These are phyloP conservation scores for Cryptocephalus primarius DNA, from an alignment of 2,888 invertebrate species.

Conservation along the genomic window DNA sequence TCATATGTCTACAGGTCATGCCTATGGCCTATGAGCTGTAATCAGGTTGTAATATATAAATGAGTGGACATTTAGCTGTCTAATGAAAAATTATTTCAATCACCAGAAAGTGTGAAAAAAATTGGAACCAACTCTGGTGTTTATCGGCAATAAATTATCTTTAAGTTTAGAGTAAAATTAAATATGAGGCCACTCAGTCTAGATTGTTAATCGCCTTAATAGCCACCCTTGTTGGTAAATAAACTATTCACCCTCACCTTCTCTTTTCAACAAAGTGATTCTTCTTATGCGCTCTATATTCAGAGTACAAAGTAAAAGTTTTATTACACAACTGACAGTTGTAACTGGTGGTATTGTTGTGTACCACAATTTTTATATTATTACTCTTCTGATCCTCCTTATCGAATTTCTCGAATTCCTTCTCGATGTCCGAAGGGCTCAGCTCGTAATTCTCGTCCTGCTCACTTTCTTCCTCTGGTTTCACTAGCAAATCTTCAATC, in stretches of 20 bases:
- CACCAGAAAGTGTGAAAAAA: too few relatives aligned
- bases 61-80: too few relatives aligned
- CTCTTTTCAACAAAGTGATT: constrained; percentile 23
- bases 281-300: constrained; percentile 19
- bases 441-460: constrained; percentile 9
- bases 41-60: too few relatives aligned
- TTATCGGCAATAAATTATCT: too few relatives aligned
- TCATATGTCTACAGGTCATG: too few relatives aligned
- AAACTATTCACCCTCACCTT: constrained; percentile 7
- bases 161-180: too few relatives aligned
- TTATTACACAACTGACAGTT: constrained; percentile 19
- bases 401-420: constrained; percentile 9
- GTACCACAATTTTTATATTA: constrained; percentile 5
- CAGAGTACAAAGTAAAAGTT: constrained; percentile 16
- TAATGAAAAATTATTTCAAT: too few relatives aligned
- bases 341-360: constrained; percentile 14
- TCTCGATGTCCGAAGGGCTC: constrained; percentile 10
- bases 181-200: too few relatives aligned
- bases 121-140: too few relatives aligned
- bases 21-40: too few relatives aligned
- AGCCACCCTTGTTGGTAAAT: too few relatives aligned
- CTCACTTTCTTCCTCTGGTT: constrained; percentile 5
- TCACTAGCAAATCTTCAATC: constrained; percentile 4
- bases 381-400: constrained; percentile 7
- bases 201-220: too few relatives aligned